Evolutionary conservation across 1,140 invertebrate genomes (phyloP).

Genomic region (Penaeus indicus): DNA sequence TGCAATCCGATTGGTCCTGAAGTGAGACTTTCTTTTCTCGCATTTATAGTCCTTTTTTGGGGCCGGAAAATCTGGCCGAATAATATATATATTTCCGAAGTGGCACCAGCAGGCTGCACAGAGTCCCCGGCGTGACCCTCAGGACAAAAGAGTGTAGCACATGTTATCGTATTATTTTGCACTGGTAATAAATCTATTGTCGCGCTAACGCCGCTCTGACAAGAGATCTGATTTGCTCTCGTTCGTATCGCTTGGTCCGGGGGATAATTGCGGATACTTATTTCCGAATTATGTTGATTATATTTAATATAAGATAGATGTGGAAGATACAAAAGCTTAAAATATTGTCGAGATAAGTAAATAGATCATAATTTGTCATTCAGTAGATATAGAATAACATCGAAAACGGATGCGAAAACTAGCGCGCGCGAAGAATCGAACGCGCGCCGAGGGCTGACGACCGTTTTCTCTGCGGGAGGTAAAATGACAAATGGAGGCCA

Average conservation of each 20-base stretch:
- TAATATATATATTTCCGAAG: no score
- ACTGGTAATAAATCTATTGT: slow-evolving; percentile 58
- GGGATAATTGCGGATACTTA: background rate
- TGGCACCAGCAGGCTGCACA: no score
- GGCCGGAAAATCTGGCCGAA: no score
- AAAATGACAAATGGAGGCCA: slow-evolving; percentile 58
- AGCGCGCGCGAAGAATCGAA: background rate
- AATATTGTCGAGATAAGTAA: no score
- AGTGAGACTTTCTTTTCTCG: no score
- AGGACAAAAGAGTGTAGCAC: slow-evolving; percentile 27
- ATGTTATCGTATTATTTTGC: slow-evolving; percentile 59
- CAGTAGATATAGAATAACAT: no score
- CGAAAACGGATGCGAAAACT: no score
- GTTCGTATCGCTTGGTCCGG: background rate
- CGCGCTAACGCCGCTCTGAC: background rate
- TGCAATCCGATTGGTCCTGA: no score
- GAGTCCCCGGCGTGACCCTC: background rate
- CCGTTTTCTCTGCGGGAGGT: slow-evolving; percentile 54
- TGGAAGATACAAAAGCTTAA: no score
- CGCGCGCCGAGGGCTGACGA: slow-evolving; percentile 26
- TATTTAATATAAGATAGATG: no score
- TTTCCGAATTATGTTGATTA: background rate
- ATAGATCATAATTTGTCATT: no score
- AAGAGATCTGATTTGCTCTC: slow-evolving; percentile 30
- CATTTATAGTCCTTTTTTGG: no score